These are phyloP conservation scores for Hyppa rectilinea DNA, from an alignment of 2,888 invertebrate species.

Conservation along the genomic window DNA sequence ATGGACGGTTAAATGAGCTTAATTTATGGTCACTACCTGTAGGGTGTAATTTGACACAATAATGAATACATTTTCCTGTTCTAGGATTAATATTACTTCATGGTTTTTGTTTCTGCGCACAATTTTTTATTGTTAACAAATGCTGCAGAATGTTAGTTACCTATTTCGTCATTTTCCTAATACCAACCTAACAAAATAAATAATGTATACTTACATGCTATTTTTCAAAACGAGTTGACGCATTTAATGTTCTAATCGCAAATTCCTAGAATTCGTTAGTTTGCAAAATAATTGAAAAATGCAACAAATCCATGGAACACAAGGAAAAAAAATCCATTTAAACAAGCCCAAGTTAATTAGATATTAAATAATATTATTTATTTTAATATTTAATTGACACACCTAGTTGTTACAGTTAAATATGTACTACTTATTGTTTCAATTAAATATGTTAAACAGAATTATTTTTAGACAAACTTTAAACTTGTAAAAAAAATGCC, in stretches of 20 bases:
- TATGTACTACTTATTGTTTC: not conserved
- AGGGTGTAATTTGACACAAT: conserved; percentile 35
- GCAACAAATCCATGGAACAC: too few species aligned
- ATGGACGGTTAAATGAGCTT: conserved; percentile 34
- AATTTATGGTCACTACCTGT: conserved; percentile 14
- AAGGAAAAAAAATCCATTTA: conserved; percentile 48
- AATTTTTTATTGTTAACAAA: not conserved
- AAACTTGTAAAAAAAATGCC: not conserved
- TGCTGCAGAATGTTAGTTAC: not conserved
- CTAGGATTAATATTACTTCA: not conserved
- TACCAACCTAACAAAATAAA: not conserved
- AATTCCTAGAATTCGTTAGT: conserved; percentile 43
- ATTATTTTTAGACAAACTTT: too few species aligned
- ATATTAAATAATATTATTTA: conserved; percentile 18
- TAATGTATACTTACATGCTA: too few species aligned
- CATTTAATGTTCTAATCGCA: conserved; percentile 5
- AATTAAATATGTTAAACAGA: too few species aligned
- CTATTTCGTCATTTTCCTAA: conserved; percentile 16
- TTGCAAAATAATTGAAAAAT: conserved; percentile 45
- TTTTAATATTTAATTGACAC: conserved; percentile 31
- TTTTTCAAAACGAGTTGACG: conserved; percentile 28
- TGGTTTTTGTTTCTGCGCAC: not conserved
- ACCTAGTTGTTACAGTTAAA: conserved; percentile 3
- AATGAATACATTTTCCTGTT: not conserved
- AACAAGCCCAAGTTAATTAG: conserved; percentile 1